phyloP scores from a whole-genome alignment of 2,113 vertebrate species.

The Clarias gariepinus region DNA sequence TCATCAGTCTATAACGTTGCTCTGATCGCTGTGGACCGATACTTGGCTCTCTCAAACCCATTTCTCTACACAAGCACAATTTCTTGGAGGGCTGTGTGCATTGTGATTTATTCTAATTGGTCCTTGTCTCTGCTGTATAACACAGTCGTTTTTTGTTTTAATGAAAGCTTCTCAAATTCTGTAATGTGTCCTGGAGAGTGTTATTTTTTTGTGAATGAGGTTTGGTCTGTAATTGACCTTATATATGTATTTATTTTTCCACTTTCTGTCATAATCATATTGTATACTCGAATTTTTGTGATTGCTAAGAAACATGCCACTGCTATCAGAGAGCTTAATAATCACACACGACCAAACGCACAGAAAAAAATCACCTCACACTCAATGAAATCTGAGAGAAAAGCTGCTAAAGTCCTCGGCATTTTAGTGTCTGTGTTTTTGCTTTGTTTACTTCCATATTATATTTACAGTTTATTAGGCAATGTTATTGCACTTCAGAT shows the following conservation, averaged over 20 bases:
- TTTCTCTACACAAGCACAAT: slow-evolving; percentile 37
- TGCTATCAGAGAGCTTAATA: slow-evolving; percentile 12
- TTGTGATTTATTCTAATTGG: slow-evolving; percentile 14
- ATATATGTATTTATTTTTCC: background rate
- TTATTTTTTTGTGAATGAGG: background rate
- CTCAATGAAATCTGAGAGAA: background rate
- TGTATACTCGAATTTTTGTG: background rate
- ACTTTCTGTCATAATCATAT: slow-evolving; percentile 4
- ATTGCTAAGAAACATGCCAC: slow-evolving; percentile 14
- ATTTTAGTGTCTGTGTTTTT: slow-evolving; percentile 20
- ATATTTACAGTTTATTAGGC: slow-evolving; percentile 13
- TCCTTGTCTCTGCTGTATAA: slow-evolving; percentile 6
- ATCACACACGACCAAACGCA: background rate
- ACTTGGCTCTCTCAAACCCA: slow-evolving; percentile 47
- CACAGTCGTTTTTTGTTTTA: slow-evolving; percentile 20
- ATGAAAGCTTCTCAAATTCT: slow-evolving; percentile 45
- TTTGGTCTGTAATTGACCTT: background rate
- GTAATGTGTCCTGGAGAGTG: slow-evolving; percentile 12
- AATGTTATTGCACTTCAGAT: background rate
- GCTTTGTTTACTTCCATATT: background rate
- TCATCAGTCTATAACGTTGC: background rate
- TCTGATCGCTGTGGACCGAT: slow-evolving; percentile 40
- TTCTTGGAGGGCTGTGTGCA: background rate
- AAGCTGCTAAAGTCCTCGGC: background rate
- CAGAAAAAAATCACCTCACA: slow-evolving; percentile 7